Evolutionary conservation across 2,113 vertebrate genomes (phyloP).

Genomic region (Oceanodroma tethys): DNA sequence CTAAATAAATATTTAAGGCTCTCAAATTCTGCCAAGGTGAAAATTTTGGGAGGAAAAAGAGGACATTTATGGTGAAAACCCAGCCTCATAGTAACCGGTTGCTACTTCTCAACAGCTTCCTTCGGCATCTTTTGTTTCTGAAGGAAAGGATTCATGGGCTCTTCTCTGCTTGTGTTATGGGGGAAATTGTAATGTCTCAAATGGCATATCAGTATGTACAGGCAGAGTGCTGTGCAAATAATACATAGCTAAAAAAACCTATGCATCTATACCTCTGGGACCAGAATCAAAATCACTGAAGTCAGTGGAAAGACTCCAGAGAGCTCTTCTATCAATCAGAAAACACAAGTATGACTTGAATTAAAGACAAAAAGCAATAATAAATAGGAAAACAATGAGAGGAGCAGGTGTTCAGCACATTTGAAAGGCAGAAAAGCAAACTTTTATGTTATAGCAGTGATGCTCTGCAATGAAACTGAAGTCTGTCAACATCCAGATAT

Average conservation of each 20-base stretch:
- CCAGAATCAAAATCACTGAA: not conserved
- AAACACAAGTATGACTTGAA: not conserved
- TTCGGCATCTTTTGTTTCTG: not conserved
- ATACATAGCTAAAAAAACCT: not conserved
- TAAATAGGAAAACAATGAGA: conserved; percentile 30
- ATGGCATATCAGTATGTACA: not conserved
- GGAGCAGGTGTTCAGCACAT: conserved; percentile 46
- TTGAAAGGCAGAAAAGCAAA: conserved; percentile 58
- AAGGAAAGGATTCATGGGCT: not conserved
- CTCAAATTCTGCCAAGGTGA: not conserved
- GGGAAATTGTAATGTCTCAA: not conserved
- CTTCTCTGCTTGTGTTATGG: not conserved
- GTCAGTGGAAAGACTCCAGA: not conserved
- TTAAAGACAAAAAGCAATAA: conserved; percentile 19
- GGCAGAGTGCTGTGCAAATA: not conserved
- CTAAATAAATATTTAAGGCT: not conserved
- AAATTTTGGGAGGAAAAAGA: not conserved
- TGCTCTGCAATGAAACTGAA: conserved; percentile 49
- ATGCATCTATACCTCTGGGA: not conserved
- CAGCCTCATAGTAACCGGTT: not conserved
- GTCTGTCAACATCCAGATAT: conserved; percentile 61
- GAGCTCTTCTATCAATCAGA: not conserved
- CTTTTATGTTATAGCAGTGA: conserved; percentile 47
- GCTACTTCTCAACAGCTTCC: not conserved
- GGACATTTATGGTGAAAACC: not conserved